Evolutionary conservation across 2,113 vertebrate genomes (phyloP).

Genomic region (Oncorhynchus nerka): DNA sequence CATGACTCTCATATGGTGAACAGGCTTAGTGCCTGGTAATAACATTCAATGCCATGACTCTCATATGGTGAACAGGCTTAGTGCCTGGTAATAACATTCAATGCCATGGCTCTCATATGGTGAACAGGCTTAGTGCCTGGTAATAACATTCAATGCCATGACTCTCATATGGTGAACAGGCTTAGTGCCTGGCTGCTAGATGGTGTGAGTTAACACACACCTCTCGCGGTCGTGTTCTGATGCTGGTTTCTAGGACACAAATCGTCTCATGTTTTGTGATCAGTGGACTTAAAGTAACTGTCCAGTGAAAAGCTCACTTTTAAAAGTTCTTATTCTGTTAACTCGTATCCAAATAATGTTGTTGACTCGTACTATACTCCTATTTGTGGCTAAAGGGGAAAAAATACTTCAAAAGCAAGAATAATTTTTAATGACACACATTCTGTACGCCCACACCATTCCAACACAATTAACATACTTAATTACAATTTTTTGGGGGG

Average conservation of each 20-base stretch:
- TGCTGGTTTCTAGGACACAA: slow-evolving; percentile 9
- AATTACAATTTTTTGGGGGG: too few relatives aligned
- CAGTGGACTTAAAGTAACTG: neutral
- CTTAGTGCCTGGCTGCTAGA: slow-evolving; percentile 15
- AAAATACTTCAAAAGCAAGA: too few relatives aligned
- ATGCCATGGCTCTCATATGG: slow-evolving; percentile 39
- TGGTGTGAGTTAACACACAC: neutral
- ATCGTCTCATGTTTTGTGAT: slow-evolving; percentile 6
- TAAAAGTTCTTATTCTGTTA: too few relatives aligned
- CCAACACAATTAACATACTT: too few relatives aligned
- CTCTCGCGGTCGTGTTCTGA: neutral
- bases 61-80: slow-evolving; percentile 30
- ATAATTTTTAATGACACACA: too few relatives aligned
- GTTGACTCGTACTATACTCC: too few relatives aligned
- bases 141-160: slow-evolving; percentile 33
- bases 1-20: slow-evolving; percentile 38
- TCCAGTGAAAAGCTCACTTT: too few relatives aligned
- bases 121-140: slow-evolving; percentile 33
- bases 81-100: slow-evolving; percentile 15
- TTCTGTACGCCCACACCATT: too few relatives aligned
- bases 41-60: slow-evolving; percentile 39
- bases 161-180: slow-evolving; percentile 30
- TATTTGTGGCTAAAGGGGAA: too few relatives aligned
- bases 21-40: slow-evolving; percentile 14
- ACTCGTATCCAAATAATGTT: too few relatives aligned